These are phyloP conservation scores for Xyrichtys novacula DNA, from an alignment of 2,797 vertebrate genomes.

Conservation along the genomic window DNA sequence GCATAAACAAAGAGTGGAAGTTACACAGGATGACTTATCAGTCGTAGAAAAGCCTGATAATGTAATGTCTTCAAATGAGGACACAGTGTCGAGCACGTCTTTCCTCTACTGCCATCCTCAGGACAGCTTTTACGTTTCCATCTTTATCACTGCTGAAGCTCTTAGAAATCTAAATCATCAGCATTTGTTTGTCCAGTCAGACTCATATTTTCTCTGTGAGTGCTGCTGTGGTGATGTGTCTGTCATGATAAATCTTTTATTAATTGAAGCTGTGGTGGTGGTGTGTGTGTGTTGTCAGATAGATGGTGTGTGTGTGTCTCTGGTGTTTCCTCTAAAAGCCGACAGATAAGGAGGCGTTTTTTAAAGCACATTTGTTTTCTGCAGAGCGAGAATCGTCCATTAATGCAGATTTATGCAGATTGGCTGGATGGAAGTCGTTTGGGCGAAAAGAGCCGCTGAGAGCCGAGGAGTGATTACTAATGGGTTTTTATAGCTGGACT, in stretches of 20 bases:
- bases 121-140: background rate
- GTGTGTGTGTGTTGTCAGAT: conserved; percentile 12
- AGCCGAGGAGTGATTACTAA: conserved; percentile 75
- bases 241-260: conserved; percentile 25
- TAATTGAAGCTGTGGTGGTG: conserved; percentile 21
- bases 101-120: background rate
- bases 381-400: conserved; percentile 59
- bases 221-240: conserved; percentile 6
- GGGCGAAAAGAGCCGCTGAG: conserved; percentile 69
- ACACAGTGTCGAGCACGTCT: background rate
- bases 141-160: background rate
- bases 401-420: conserved; percentile 79
- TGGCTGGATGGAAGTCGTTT: conserved; percentile 71
- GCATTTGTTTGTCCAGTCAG: conserved; percentile 14
- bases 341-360: conserved; percentile 51
- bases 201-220: conserved; percentile 17
- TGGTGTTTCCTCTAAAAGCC: conserved; percentile 43
- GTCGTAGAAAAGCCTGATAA: background rate
- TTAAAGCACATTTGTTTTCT: conserved; percentile 71
- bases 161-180: background rate
- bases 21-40: background rate
- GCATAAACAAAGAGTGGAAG: too few species aligned
- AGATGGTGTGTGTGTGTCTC: conserved; percentile 6
- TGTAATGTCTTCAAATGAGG: background rate
- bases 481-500: conserved; percentile 66